These are phyloP conservation scores for Hesperophylax magnus DNA, from an alignment of 1,140 invertebrate species.

Conservation along the genomic window DNA sequence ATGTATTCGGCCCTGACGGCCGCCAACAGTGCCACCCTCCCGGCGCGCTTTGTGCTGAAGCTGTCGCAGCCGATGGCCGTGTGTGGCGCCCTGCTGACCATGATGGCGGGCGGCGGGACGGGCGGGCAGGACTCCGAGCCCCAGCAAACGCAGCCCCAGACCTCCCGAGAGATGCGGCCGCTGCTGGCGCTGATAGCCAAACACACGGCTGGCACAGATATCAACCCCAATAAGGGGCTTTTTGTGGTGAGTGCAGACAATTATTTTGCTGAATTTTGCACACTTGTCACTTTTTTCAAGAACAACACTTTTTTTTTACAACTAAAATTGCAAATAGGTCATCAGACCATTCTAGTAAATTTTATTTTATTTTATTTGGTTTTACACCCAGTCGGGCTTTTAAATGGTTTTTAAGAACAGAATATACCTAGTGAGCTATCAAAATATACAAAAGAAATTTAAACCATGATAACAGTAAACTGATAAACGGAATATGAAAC, in stretches of 20 bases:
- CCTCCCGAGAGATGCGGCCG: slow-evolving; percentile 69
- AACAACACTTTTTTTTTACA: too few relatives aligned
- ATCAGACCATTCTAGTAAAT: too few relatives aligned
- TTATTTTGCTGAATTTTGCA: too few relatives aligned
- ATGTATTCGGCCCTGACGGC: slow-evolving; percentile 84
- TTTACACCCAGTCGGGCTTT: too few relatives aligned
- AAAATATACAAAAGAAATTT: too few relatives aligned
- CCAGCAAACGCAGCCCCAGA: slow-evolving; percentile 77
- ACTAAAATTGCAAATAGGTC: too few relatives aligned
- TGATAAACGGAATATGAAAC: too few relatives aligned
- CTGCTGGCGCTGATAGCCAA: slow-evolving; percentile 84
- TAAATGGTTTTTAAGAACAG: too few relatives aligned
- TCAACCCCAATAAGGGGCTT: slow-evolving; percentile 79
- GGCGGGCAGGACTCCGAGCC: slow-evolving; percentile 55
- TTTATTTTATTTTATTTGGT: too few relatives aligned
- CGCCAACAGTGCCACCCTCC: slow-evolving; percentile 89
- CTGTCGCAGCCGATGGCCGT: slow-evolving; percentile 91
- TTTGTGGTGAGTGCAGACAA: slow-evolving; percentile 78
- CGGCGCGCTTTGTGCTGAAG: slow-evolving; percentile 92
- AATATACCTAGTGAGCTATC: too few relatives aligned
- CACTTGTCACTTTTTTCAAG: too few relatives aligned
- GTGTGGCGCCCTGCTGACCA: slow-evolving; percentile 80
- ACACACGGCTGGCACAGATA: slow-evolving; percentile 78
- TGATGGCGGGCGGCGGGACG: slow-evolving; percentile 76
- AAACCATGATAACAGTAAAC: too few relatives aligned